Evolutionary conservation across 2,797 vertebrate species (phyloP).

Genomic region (Sardinella longiceps): DNA sequence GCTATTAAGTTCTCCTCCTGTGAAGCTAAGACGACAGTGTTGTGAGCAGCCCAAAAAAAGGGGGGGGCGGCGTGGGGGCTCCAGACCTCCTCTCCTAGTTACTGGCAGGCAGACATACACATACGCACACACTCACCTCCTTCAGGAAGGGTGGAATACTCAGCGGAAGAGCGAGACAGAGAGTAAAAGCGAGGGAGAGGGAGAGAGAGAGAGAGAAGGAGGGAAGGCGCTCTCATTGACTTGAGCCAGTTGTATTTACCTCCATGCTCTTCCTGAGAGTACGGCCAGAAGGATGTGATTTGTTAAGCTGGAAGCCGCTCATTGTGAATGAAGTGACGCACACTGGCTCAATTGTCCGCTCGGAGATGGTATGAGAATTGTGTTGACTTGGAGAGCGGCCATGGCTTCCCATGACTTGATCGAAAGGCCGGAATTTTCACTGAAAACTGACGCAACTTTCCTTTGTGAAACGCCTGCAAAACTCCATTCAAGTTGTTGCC

Average conservation of each 20-base stretch:
- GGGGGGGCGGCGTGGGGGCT: no score
- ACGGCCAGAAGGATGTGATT: constrained; percentile 20
- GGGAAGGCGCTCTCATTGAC: background rate
- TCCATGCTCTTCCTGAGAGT: constrained; percentile 1
- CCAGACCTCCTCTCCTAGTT: constrained; percentile 73
- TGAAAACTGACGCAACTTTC: background rate
- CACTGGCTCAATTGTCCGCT: background rate
- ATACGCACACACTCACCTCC: constrained; percentile 35
- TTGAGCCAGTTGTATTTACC: background rate
- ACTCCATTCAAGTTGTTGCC: background rate
- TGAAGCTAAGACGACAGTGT: constrained; percentile 46
- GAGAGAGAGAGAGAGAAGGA: constrained; percentile 39
- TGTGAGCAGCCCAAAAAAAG: constrained; percentile 40
- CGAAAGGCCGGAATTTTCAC: background rate
- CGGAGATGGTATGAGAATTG: background rate
- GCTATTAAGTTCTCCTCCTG: constrained; percentile 57
- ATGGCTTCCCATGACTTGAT: background rate
- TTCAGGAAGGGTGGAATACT: constrained; percentile 59
- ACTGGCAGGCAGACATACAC: no score
- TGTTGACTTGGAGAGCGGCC: background rate
- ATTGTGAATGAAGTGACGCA: constrained; percentile 6
- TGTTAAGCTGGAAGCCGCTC: constrained; percentile 13
- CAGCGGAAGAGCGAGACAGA: constrained; percentile 37
- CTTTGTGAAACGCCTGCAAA: background rate
- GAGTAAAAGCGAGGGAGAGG: constrained; percentile 35